phyloP scores from a whole-genome alignment of 2,888 invertebrate species.

The Synanthedon myopaeformis region DNA sequence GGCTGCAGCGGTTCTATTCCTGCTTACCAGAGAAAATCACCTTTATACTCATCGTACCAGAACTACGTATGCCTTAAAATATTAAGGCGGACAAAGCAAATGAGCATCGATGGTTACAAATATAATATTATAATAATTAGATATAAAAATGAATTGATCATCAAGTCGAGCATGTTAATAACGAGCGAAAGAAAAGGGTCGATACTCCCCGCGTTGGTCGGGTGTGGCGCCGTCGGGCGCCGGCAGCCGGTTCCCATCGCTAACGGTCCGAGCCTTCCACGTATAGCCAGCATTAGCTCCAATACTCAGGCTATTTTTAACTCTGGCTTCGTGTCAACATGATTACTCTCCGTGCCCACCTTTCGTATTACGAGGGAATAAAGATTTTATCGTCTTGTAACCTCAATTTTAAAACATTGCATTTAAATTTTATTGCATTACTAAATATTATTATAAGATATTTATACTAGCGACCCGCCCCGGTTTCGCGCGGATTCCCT shows the following conservation, averaged over 20 bases:
- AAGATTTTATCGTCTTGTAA: not conserved
- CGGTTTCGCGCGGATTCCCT: too few relatives aligned
- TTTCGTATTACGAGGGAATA: not conserved
- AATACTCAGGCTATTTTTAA: slow-evolving; percentile 40
- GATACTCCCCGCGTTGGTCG: slow-evolving; percentile 22
- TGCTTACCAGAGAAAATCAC: too few relatives aligned
- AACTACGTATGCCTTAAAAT: too few relatives aligned
- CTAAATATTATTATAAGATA: too few relatives aligned
- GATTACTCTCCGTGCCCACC: slow-evolving; percentile 9
- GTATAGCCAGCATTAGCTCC: slow-evolving; percentile 40
- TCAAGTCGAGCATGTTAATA: slow-evolving; percentile 4
- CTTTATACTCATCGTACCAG: too few relatives aligned
- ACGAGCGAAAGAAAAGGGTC: slow-evolving; percentile 33
- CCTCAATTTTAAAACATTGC: not conserved
- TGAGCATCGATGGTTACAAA: too few relatives aligned
- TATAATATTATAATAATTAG: not conserved
- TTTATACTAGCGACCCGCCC: too few relatives aligned
- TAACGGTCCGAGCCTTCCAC: slow-evolving; percentile 49
- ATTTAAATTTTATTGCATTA: too few relatives aligned
- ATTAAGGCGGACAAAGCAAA: too few relatives aligned
- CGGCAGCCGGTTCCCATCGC: slow-evolving; percentile 37
- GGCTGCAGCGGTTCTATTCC: too few relatives aligned
- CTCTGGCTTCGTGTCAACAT: slow-evolving; percentile 18
- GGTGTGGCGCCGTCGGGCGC: slow-evolving; percentile 15
- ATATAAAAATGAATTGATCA: not conserved